Conservation (phyloP, 2,797 vertebrate genomes). For the Pipistrellus pygmaeus region DNA sequence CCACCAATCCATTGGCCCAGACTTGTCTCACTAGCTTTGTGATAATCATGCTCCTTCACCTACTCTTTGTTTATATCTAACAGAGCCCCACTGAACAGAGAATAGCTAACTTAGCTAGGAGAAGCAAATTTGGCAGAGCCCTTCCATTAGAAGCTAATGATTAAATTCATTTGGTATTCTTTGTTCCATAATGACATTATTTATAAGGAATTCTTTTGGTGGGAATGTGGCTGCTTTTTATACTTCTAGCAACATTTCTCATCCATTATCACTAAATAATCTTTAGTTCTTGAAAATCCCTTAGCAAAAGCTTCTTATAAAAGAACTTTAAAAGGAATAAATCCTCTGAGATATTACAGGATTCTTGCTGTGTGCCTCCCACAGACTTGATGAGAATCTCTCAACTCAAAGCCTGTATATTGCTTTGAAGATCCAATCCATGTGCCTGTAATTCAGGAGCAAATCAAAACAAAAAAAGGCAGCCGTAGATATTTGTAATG, state of each 20-base stretch:
- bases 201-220: conserved; percentile 67
- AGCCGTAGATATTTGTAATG: conserved; percentile 43
- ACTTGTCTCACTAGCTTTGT: background rate
- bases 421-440: conserved; percentile 75
- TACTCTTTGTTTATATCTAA: conserved; percentile 72
- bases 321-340: conserved; percentile 82
- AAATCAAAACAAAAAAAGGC: background rate
- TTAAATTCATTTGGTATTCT: conserved; percentile 78
- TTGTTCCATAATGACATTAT: conserved; percentile 69
- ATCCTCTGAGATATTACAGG: conserved; percentile 81
- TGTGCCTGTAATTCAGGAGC: conserved; percentile 58
- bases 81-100: conserved; percentile 64
- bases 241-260: conserved; percentile 68
- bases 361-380: conserved; percentile 74
- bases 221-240: conserved; percentile 67
- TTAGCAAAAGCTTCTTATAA: conserved; percentile 76
- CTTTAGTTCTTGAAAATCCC: conserved; percentile 75
- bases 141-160: conserved; percentile 77
- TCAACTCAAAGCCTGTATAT: conserved; percentile 72
- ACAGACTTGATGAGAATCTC: conserved; percentile 74
- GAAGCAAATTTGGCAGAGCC: conserved; percentile 69
- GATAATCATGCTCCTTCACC: conserved; percentile 45
- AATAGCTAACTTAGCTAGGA: conserved; percentile 62
- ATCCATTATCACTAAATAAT: conserved; percentile 77
- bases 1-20: background rate